Conservation (phyloP, 2,113 vertebrate genomes). For the Mus pahari region DNA sequence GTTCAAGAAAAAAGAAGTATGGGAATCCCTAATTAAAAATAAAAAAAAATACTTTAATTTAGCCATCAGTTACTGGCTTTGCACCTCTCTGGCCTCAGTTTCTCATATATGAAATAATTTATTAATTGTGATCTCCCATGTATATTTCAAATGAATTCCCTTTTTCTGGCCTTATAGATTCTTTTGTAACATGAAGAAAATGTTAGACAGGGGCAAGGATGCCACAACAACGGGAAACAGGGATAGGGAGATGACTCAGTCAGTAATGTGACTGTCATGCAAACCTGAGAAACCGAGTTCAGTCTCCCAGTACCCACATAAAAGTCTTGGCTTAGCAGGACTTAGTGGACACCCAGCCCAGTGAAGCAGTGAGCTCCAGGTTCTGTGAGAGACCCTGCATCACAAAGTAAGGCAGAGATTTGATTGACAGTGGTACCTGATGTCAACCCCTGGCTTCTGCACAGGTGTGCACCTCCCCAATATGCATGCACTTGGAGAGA, state of each 20-base stretch:
- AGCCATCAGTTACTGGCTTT: not conserved
- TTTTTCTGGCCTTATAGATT: not conserved
- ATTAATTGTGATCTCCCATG: not conserved
- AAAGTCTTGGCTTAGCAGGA: no score
- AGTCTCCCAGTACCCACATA: not conserved
- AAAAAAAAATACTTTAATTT: not conserved
- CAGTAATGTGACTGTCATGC: accelerated
- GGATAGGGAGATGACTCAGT: accelerated
- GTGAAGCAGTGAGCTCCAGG: not conserved
- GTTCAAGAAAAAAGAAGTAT: not conserved
- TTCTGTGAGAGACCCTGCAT: not conserved
- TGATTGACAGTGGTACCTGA: not conserved
- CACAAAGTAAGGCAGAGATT: not conserved
- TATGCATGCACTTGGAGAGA: not conserved
- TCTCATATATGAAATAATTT: not conserved
- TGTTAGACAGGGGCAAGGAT: not conserved
- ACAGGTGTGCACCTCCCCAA: not conserved
- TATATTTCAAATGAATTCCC: not conserved
- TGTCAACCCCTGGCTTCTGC: not conserved
- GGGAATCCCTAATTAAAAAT: not conserved
- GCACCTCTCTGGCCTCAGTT: not conserved
- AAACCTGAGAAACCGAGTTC: not conserved
- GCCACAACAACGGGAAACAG: not conserved
- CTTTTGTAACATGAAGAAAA: not conserved
- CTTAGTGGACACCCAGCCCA: not conserved